Evolutionary conservation across 2,888 invertebrate genomes (phyloP).

Genomic region (Dasysyrphus albostriatus): DNA sequence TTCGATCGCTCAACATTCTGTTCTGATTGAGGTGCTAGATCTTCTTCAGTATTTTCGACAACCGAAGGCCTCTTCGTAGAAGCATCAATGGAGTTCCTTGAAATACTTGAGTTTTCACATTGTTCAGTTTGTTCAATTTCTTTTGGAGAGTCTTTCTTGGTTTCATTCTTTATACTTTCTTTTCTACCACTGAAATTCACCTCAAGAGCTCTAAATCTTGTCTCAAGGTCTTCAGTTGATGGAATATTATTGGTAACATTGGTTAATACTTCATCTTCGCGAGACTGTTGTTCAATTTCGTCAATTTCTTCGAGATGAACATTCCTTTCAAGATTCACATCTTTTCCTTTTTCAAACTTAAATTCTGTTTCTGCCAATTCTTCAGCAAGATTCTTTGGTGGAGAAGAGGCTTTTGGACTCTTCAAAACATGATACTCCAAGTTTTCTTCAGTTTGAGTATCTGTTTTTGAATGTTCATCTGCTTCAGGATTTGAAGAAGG

Average conservation of each 20-base stretch:
- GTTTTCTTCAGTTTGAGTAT: not conserved
- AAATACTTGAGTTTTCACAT: not conserved
- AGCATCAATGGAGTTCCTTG: not conserved
- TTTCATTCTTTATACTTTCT: not conserved
- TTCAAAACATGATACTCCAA: too few relatives aligned
- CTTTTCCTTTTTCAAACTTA: not conserved
- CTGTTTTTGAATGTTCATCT: not conserved
- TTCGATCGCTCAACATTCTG: not conserved
- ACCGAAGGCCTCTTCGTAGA: not conserved
- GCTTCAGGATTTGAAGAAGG: not conserved
- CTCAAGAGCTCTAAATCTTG: constrained; percentile 77
- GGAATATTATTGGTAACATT: constrained; percentile 75
- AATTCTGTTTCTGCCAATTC: constrained; percentile 13
- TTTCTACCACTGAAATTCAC: constrained; percentile 17
- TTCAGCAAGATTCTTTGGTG: constrained; percentile 18
- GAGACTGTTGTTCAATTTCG: not conserved
- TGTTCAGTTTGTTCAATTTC: not conserved
- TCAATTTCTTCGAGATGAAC: not conserved
- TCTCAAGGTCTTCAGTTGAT: constrained; percentile 78
- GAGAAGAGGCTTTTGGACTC: not conserved
- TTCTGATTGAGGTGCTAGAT: not conserved
- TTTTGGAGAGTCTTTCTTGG: not conserved
- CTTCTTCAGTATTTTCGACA: not conserved
- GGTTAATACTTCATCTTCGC: not conserved
- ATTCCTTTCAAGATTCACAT: not conserved